These are phyloP conservation scores for Aspidapion aeneum DNA, from an alignment of 2,888 invertebrate genomes.

Conservation along the genomic window DNA sequence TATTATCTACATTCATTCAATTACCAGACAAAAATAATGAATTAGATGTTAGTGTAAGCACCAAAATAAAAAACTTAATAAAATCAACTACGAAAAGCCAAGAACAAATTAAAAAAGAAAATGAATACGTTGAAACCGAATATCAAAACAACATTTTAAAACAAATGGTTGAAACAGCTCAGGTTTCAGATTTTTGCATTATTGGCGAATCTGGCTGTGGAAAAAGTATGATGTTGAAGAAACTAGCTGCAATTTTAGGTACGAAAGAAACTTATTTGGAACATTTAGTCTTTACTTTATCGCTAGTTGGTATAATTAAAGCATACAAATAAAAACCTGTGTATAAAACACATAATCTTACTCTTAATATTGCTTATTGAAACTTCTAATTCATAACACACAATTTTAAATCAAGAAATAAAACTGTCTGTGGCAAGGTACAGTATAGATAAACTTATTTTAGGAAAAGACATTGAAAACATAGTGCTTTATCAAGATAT, in stretches of 20 bases:
- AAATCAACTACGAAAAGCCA: conserved; percentile 7
- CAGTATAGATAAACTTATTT: too few relatives aligned
- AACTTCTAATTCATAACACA: too few relatives aligned
- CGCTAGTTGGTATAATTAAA: too few relatives aligned
- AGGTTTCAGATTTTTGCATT: conserved; percentile 81
- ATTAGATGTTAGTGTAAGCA: neutral
- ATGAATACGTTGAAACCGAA: conserved; percentile 62
- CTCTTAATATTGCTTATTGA: too few relatives aligned
- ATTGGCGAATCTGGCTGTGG: conserved; percentile 90
- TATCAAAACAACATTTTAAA: conserved; percentile 78
- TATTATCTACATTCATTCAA: conserved; percentile 59
- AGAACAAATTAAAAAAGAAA: conserved; percentile 1
- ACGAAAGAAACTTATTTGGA: too few relatives aligned
- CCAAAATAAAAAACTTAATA: conserved; percentile 18
- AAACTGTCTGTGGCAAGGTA: too few relatives aligned
- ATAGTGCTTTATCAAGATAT: conserved; percentile 96
- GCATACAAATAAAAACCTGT: too few relatives aligned
- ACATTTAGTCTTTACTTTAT: too few relatives aligned
- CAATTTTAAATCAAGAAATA: too few relatives aligned
- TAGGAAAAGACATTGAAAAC: conserved; percentile 80
- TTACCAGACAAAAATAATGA: conserved; percentile 9
- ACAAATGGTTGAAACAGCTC: conserved; percentile 74
- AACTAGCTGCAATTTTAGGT: conserved; percentile 62
- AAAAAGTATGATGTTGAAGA: conserved; percentile 77
- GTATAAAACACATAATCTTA: too few relatives aligned